Base-by-base conservation (phyloP, 35 echinoderm and acorn worm species). In the Patiria miniata region DNA sequence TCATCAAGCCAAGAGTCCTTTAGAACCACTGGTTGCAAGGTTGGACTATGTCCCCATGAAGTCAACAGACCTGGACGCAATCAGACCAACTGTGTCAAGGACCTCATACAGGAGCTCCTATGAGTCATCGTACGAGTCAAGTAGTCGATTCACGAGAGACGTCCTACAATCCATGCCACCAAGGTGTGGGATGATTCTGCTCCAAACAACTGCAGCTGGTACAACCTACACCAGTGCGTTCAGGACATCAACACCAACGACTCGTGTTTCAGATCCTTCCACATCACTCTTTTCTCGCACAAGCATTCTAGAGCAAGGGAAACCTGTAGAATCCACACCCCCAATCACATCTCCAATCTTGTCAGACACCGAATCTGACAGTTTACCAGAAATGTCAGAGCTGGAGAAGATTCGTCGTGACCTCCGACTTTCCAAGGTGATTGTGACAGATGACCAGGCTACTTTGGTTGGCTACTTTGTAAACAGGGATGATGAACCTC, bases 341-440 rank as follows among this genome's bases (percentile, higher is more conserved):
- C n/a, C 26, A 32, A 30, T 16, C 37, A 36, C 57, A 2, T 84
- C 82, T 10, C 57, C 82, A 10, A 60, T 23, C 52, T 84, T 58
- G 10, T 84, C 82, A 60, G 38, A 59, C 51, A 59, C 82, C 15
- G 82, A 84, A 23, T 73, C 65, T 36, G 51, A 36, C 18, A 82
- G 80, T 82, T 82, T 58, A 51, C 21, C 39, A 39, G 40, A 78
- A 23, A 37, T 90, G 23, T 51, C 83, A 78, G 88, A 90, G 37
- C 39, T 90, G 29, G 88, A 90, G n/a, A 61, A 52, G 53, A 90
- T 84, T 29, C 83, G 88, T 19, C 37, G 65, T 33, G 88, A 90
- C 26, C 81, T 90, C 28, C 39, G 88, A 1, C 78, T 90, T 5
- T 84, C 88, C 28, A 57, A 79, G 30, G 88, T 90, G 1, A 90